Evolutionary conservation across 1,140 invertebrate genomes (phyloP), one percentile per base, ranked within the genome.

Genomic region (Brevipalpus yothersi): DNA sequence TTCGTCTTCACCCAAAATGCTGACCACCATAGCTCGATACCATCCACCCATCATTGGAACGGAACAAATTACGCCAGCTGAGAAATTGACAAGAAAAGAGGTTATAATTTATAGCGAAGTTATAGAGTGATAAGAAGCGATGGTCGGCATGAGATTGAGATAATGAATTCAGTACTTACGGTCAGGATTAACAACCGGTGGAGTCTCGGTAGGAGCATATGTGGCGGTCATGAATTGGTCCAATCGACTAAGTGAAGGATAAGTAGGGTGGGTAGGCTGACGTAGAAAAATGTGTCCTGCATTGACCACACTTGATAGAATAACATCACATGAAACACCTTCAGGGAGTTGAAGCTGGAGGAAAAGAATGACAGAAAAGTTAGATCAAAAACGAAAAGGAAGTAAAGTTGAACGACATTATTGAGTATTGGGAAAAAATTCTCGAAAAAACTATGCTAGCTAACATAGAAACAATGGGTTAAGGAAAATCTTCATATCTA

Each of bases 251-350:
- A 96, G 74, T 15, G 79, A 80, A 1, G 82, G 80, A 73, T 83
- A 92, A 0, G 87, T 82, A 0, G 91, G 89, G 75, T 96, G 90
- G 53, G 86, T 82, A 15, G 86, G 88, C 69, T 92, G 82, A 68
- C 96, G 91, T 40, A 96, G 75, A 72, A 96, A 96, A 64, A 94
- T 75, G 68, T 90, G 84, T 57, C 82, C 81, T 19, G 86, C 82
- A 64, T 80, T 79, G 9, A 90, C 78, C 63, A 92, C 78, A 64
- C 81, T 81, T 65, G 83, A 87, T 53, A 96, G 76, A 54, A 83
- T 78, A 1, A 93, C 83, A 71, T 95, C 90, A 67, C 91, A 88
- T 67, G 86, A 86, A n/a, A 94, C 81, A 53, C 84, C 85, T 68
- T 86, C 85, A 60, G 92, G 79, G 54, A 96, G 72, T 66, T 80